Evolutionary conservation across 2,797 vertebrate species (phyloP), one percentile per base, ranked within the genome.

Genomic region (Bradypodion ventrale): DNA sequence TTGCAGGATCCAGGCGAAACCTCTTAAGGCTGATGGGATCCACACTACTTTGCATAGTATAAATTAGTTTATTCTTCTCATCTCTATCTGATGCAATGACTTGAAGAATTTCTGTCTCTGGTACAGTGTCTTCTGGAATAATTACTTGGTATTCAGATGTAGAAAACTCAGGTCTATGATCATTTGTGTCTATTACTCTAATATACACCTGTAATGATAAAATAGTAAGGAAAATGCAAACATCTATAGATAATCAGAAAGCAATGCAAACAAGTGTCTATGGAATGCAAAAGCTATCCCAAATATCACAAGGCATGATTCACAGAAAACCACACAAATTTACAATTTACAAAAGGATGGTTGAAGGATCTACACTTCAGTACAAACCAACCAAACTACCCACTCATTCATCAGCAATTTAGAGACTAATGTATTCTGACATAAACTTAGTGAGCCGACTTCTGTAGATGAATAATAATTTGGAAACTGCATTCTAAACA

Each of bases 41-140:
- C 0, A 96, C 97, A 88, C 99, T 99, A 92, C 98, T 97, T 90
- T 98, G 97, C 49, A 99, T 96, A 0, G 98, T 98, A 82, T 96
- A 99, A 89, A 98, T 99, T 78, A 99, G 89, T 87, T 99, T 99
- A 95, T 99, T 99, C 94, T 99, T 99, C 94, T 99, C 98, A 42
- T 99, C 99, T 89, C 96, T 96, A 93, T 99, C 99, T 5, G 93
- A 89, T 2, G 99, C 98, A 69, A 94, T 97, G 93, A 99, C 96
- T 84, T 96, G 97, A 84, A 99, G 92, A 85, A 99, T 97, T 95
- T 99, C 97, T 0, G 97, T 97, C 19, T 98, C 97, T 0, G 96
- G 96, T 1, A 93, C 72, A 1, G 96, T 96, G 88, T 99, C 98
- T 91, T 99, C 99, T 1, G 97, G 96, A 87, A 99, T 96, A 52